Percentiles rank a stretch among this genome's conserved stretches.
phyloP scores from a whole-genome alignment of 2,797 vertebrate species.

The Buceros bicornis region DNA sequence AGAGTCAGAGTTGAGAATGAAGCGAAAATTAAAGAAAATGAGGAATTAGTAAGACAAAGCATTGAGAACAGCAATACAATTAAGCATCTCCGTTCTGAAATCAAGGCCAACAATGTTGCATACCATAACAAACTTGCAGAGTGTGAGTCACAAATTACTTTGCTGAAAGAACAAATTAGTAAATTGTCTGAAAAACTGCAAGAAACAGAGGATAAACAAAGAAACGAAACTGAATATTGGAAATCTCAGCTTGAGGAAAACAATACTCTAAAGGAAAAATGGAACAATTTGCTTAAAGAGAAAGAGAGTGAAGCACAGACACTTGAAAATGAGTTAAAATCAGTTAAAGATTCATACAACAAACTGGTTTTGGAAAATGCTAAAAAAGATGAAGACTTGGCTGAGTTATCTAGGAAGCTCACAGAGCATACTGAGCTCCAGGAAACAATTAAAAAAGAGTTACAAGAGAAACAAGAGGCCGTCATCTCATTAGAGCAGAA shows the following conservation, averaged over 20 bases:
- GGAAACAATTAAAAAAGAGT: conserved; percentile 64
- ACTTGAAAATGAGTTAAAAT: conserved; percentile 86
- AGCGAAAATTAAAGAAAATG: conserved; percentile 78
- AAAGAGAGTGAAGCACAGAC: conserved; percentile 73
- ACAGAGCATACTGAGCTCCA: conserved; percentile 71
- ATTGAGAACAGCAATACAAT: conserved; percentile 80
- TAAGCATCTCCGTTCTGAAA: conserved; percentile 81
- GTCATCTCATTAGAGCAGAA: conserved; percentile 81
- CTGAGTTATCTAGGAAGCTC: conserved; percentile 78
- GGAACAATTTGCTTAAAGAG: conserved; percentile 75
- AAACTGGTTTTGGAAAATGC: conserved; percentile 80
- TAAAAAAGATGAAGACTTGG: conserved; percentile 79
- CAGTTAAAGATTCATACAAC: conserved; percentile 85
- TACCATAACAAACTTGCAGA: conserved; percentile 82
- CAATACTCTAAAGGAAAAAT: conserved; percentile 71
- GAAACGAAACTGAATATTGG: conserved; percentile 67
- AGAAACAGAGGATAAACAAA: conserved; percentile 72
- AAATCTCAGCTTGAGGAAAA: conserved; percentile 79
- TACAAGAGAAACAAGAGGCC: conserved; percentile 79
- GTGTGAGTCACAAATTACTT: conserved; percentile 82
- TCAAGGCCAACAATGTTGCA: conserved; percentile 77
- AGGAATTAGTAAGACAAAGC: conserved; percentile 81
- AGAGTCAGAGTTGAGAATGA: conserved; percentile 77
- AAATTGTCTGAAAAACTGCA: conserved; percentile 77
- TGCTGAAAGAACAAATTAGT: conserved; percentile 85